A percentile compares a stretch with the other conserved stretches of the same genome.
These are phyloP conservation scores for Mactromeris polynyma DNA, from an alignment of 2,888 invertebrate genomes.

Conservation along the genomic window DNA sequence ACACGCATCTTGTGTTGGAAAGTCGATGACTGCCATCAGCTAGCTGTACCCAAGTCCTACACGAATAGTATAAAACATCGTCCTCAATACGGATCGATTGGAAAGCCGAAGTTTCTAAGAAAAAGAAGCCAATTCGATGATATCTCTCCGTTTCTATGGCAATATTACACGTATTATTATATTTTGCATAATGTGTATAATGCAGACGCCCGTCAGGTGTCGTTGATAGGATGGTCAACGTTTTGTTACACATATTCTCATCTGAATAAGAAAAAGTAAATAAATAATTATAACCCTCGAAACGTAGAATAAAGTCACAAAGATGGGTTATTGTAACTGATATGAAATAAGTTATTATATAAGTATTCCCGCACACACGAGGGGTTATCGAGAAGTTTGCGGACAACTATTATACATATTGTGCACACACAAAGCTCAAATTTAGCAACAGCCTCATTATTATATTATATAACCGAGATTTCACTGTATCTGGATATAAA, in stretches of 20 bases:
- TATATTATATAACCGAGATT: too few relatives aligned
- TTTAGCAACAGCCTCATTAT: too few relatives aligned
- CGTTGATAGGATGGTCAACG: not conserved
- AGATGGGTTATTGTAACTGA: too few relatives aligned
- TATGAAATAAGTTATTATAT: too few relatives aligned
- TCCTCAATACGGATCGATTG: slow-evolving; percentile 2
- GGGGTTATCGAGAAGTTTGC: too few relatives aligned
- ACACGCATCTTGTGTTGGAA: slow-evolving; percentile 4
- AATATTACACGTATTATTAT: slow-evolving; percentile 10
- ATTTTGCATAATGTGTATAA: slow-evolving; percentile 6
- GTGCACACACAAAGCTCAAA: too few relatives aligned
- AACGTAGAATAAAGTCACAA: too few relatives aligned
- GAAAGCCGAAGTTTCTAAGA: slow-evolving; percentile 14
- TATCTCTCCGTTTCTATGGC: not conserved
- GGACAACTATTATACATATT: too few relatives aligned
- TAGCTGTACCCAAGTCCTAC: slow-evolving; percentile 5
- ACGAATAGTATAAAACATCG: slow-evolving; percentile 2
- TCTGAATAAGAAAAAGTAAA: slow-evolving; percentile 16
- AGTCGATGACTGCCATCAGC: slow-evolving; percentile 1
- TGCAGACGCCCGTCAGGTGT: not conserved
- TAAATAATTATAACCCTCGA: too few relatives aligned
- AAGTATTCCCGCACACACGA: too few relatives aligned
- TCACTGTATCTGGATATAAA: too few relatives aligned
- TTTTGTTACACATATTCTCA: slow-evolving; percentile 10
- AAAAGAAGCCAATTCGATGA: slow-evolving; percentile 14